A percentile compares a stretch with the other conserved stretches of the same genome.
phyloP scores from a whole-genome alignment of 2,113 vertebrate species.

The Phylloscopus whistleri region DNA sequence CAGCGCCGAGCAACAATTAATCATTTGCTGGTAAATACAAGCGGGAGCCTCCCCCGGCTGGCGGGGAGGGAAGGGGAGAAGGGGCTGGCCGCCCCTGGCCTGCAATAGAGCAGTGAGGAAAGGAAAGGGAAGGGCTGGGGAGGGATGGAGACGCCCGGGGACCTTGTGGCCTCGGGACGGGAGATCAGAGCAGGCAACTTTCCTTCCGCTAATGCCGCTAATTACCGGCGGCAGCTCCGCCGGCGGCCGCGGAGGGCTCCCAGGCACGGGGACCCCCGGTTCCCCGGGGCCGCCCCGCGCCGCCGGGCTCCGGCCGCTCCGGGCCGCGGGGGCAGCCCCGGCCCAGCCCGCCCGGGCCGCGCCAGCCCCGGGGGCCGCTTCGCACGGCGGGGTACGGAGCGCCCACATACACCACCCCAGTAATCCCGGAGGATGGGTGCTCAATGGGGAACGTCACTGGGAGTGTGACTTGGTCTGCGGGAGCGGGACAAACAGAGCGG shows the following conservation, averaged over 20 bases:
- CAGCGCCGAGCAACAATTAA: slow-evolving; percentile 55
- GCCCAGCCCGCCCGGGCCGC: background rate
- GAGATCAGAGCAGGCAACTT: slow-evolving; percentile 39
- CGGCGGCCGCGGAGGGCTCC: background rate
- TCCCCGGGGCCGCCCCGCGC: background rate
- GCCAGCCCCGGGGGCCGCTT: rapidly evolving
- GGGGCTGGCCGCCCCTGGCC: background rate
- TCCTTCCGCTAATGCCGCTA: slow-evolving; percentile 46
- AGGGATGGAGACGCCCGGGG: background rate
- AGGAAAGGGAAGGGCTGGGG: background rate
- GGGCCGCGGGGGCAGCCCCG: no score
- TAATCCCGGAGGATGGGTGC: background rate
- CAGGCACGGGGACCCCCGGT: background rate
- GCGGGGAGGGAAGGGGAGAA: background rate
- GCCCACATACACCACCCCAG: rapidly evolving
- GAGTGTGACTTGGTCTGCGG: rapidly evolving
- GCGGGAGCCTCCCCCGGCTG: background rate
- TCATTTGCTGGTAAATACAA: slow-evolving; percentile 54
- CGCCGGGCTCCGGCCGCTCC: background rate
- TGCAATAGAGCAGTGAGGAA: background rate
- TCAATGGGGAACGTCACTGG: rapidly evolving
- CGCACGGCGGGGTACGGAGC: rapidly evolving
- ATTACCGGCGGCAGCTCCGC: background rate
- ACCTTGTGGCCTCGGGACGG: slow-evolving; percentile 1
- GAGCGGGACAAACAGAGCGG: background rate